Base-by-base conservation (phyloP, 2,797 vertebrate species). In the Mionectes olivaceus region DNA sequence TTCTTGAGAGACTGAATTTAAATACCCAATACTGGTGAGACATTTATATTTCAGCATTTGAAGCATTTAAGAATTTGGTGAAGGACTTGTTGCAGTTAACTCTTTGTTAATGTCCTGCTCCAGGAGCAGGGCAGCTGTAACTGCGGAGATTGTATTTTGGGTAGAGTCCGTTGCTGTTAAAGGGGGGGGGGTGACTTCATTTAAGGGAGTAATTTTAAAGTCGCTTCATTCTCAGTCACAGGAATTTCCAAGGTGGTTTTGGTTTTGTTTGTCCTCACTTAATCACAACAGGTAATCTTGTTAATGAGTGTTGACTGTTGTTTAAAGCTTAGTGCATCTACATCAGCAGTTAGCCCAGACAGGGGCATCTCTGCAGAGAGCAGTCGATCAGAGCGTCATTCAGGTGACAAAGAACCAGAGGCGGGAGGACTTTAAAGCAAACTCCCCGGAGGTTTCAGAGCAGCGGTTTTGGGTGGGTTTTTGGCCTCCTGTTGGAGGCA, bases 281-380 rank as follows among this genome's bases (percentile, higher is more conserved):
- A 97, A 87, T 97, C 92, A 96, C 96, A 97, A 98, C 96, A 97
- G 95, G 91, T 97, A 96, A 98, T 98, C 97, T 97, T 96, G 93
- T 98, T 98, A 98, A 97, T 96, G 97, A 97, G 90, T 93, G 95
- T 96, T 97, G 97, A 96, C 96, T 97, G 97, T 95, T 97, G 95
- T 94, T 97, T 95, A 93, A 95, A 97, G 96, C 97, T 96, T 88
- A 94, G 96, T 95, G 90, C 94, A 93, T 97, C 81, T 95, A 93
- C 97, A 96, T 95, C 95, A 91, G 85, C 89, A 93, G 90, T 95
- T 97, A 94, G 63, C 95, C 87, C 93, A 82, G 95, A 89, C 76
- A 46, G 50, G 53, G 96, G 91, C 90, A 69, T 96, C 96, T 95
- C 94, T 95, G 93, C 92, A 91, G 95, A 94, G 94, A 97, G 94